Evolutionary conservation across 2,888 invertebrate species (phyloP), one percentile per base, ranked within the genome.

Genomic region (Euplexia lucipara): DNA sequence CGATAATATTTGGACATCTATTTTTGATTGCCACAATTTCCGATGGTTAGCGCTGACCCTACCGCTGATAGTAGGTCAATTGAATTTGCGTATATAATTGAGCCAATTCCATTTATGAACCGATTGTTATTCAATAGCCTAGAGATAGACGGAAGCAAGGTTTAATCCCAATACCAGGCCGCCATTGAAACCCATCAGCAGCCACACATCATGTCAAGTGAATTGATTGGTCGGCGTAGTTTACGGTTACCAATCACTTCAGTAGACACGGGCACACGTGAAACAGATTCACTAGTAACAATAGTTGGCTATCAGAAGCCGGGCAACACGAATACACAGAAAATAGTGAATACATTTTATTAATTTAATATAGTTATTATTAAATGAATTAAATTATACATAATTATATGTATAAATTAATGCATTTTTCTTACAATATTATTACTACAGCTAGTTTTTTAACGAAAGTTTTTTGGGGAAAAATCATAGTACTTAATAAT

Each of bases 171-270:
- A 26, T 30, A 30, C 20, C 3, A 26, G 22, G 9, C 14, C 12
- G 26, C 44, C 26, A 30, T 8, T 32, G n/a, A 53, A 32, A n/a
- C n/a, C 3, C 16, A 16, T n/a, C 20, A 32, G 32, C 32, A 32
- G 6, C 1, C n/a, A 32, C 32, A 32, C 6, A 12, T 12, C 53
- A 26, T 18, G 34, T n/a, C n/a, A 35, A 45, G 10, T 16, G 20
- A 47, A 35, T 60, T 16, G 8, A 59, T 41, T 16, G 16, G 14
- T 14, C 5, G 8, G 14, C 20, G 20, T 37, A 53, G 9, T 22
- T 58, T 12, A 14, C 12, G 37, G 2, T 12, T 57, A 52, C 37
- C 30, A 16, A 57, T 58, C 58, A 39, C 8, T 39, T 12, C 6
- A 30, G 12, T n/a, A 20, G n/a, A 48, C 54, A 16, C 14, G 22